Evolutionary conservation across 2,113 vertebrate species (phyloP).

Genomic region (Hiodon tergisus): DNA sequence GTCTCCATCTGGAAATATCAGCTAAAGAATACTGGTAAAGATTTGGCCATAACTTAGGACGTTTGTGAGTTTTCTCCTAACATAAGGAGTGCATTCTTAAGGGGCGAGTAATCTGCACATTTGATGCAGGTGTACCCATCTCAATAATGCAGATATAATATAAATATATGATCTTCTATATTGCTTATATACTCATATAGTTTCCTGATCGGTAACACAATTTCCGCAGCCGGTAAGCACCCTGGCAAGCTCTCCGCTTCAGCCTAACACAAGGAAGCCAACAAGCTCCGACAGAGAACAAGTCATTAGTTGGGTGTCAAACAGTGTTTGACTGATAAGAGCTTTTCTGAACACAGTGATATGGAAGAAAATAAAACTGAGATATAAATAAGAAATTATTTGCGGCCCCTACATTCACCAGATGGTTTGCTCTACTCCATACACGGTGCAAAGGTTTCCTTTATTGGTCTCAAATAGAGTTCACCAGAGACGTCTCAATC

Average conservation of each 20-base stretch:
- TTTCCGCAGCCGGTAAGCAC: neutral
- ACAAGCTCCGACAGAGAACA: neutral
- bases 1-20: too few relatives aligned
- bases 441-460: neutral
- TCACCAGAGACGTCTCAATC: neutral
- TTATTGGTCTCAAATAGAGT: constrained; percentile 2
- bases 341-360: neutral
- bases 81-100: too few relatives aligned
- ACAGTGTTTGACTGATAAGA: neutral
- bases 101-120: neutral
- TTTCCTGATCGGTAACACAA: neutral
- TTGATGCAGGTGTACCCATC: neutral
- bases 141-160: neutral
- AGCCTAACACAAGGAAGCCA: neutral
- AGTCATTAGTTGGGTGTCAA: neutral
- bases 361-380: neutral
- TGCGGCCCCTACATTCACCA: neutral
- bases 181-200: neutral
- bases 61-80: too few relatives aligned
- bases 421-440: neutral
- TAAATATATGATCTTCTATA: neutral
- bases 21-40: too few relatives aligned
- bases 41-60: too few relatives aligned
- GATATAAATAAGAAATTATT: neutral
- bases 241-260: constrained; percentile 13